Conservation (phyloP, 2,888 invertebrate species). For the Caradrina kadenii region DNA sequence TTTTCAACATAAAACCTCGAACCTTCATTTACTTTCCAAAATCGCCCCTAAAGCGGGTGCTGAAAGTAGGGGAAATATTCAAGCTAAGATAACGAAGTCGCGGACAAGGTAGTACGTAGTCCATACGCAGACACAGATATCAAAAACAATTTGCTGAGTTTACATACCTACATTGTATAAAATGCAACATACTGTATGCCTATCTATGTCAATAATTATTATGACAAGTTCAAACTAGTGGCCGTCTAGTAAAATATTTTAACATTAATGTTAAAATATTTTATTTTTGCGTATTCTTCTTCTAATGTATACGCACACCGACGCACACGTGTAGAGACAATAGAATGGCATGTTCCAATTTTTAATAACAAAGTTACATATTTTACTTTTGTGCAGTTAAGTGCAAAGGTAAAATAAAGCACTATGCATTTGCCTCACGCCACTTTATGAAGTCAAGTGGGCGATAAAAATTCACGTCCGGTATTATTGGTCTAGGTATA, state of each 20-base stretch:
- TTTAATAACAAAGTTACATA: conserved; percentile 42
- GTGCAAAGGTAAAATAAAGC: background rate
- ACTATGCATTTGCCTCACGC: background rate
- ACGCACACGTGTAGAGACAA: conserved; percentile 43
- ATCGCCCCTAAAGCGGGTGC: no score
- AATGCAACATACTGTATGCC: background rate
- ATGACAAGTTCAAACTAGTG: conserved; percentile 26
- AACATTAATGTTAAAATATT: no score
- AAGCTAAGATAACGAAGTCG: no score
- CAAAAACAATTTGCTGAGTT: conserved; percentile 21
- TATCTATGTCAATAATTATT: conserved; percentile 28
- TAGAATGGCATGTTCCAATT: conserved; percentile 38
- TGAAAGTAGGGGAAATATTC: no score
- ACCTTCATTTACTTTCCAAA: no score
- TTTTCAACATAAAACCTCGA: no score
- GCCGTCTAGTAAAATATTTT: conserved; percentile 31
- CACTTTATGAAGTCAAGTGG: background rate
- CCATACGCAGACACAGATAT: background rate
- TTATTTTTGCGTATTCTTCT: no score
- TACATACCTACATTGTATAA: background rate
- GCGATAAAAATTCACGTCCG: background rate
- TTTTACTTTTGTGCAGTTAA: background rate
- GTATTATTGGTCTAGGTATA: background rate
- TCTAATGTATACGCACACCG: no score
- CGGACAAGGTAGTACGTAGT: background rate